Evolutionary conservation across 2,113 vertebrate species (phyloP), one percentile per base, ranked within the genome.

Genomic region (Elachura formosa): DNA sequence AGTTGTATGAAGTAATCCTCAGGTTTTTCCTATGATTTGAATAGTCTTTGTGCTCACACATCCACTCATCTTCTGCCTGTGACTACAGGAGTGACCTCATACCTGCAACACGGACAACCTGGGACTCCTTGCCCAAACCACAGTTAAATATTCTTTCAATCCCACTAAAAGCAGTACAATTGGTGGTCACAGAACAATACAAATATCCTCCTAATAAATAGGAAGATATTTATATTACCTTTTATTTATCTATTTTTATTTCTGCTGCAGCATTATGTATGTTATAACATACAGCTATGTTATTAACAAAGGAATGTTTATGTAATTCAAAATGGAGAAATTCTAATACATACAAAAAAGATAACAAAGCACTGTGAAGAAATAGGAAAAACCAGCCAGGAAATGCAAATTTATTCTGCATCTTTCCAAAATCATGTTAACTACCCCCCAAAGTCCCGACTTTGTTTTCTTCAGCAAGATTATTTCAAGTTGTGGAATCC

Each of bases 401-500:
- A 94, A 92, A 71, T 45, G 36, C 29, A 55, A 22, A 80, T 41
- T 31, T 62, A 52, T 56, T 33, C 34, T n/a, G 9, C n/a, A 28
- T 59, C 46, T 77, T 83, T 84, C 55, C 48, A 90, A 63, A 71
- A n/a, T 52, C 31, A 54, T 9, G 9, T 55, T 93, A 88, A 84
- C 46, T 88, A n/a, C 43, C 86, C 62, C 67, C 75, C 20, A 52
- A 41, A 88, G 75, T 71, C 67, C n/a, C 1, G 12, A 58, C 28
- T 90, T 82, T 61, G 23, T 75, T 77, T 84, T 84, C 68, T 69
- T 41, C 83, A 94, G 43, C 17, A 77, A 86, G 26, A 90, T 71
- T 84, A 71, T 74, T 95, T 95, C 75, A 90, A 84, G 40, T 51
- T 80, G 40, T 92, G 79, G 86, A 80, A 93, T 96, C 26, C 59